Conservation (phyloP, 2,113 vertebrate genomes). For the Crocuta crocuta region DNA sequence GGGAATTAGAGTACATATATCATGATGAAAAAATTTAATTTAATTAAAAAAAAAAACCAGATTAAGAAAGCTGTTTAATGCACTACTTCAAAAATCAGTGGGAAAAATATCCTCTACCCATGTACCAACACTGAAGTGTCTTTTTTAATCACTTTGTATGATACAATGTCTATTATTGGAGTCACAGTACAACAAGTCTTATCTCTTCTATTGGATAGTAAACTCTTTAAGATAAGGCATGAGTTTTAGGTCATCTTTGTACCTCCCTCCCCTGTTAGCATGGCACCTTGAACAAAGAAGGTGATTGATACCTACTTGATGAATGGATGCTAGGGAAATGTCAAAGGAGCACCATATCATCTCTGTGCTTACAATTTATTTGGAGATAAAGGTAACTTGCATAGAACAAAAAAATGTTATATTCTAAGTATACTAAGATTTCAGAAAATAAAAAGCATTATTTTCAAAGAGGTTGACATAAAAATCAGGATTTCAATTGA, state of each 20-base stretch:
- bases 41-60: not conserved
- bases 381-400: not conserved
- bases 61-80: not conserved
- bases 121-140: not conserved
- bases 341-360: not conserved
- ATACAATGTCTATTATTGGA: not conserved
- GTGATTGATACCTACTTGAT: not conserved
- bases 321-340: not conserved
- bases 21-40: not conserved
- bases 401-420: not conserved
- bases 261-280: not conserved
- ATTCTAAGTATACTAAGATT: not conserved
- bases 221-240: not conserved
- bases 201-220: not conserved
- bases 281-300: not conserved
- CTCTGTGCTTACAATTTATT: not conserved
- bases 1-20: not conserved
- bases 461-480: not conserved
- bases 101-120: not conserved
- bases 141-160: not conserved
- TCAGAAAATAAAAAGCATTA: conserved; percentile 6
- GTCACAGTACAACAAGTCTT: not conserved
- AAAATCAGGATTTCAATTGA: not conserved
- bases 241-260: not conserved
- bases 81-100: not conserved